Evolutionary conservation across 2,797 vertebrate genomes (phyloP), one percentile per base, ranked within the genome.

Genomic region (Varecia variegata): DNA sequence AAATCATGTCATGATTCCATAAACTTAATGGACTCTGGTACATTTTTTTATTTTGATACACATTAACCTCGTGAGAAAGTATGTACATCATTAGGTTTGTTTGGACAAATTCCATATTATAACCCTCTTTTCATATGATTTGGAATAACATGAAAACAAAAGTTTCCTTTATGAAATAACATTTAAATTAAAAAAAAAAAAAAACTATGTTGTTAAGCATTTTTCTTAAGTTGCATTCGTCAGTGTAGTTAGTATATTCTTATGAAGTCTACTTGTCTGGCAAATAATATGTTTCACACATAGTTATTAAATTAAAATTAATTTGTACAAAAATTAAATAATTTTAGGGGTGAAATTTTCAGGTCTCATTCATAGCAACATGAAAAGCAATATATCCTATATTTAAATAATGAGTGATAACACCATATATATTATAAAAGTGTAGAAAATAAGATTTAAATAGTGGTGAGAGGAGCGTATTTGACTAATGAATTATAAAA

Each of bases 401-500:
- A 73, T 54, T 7, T 35, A 47, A 92, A 60, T 1, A 71, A 35
- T 68, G 3, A 52, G 9, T n/a, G 47, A 23, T n/a, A 40, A 15
- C 1, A 13, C 8, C 7, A 15, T n/a, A 3, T n/a, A 4, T 23
- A 70, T 80, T 73, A 62, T 11, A 32, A 52, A 93, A 82, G 0
- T 58, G 0, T n/a, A 8, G 27, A 87, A 84, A 67, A 40, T 52
- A 79, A 47, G 7, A 56, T 32, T 52, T 14, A 12, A 20, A 20
- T 38, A 79, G 7, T 43, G 1, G 4, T 13, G 1, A 14, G 6
- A 40, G 0, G 3, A 38, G 1, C 32, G 0, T 18, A 79, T 65
- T 50, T 89, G 17, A 74, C 0, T 56, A 40, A 20, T 18, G 56
- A 71, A 93, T 1, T 47, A 68, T 18, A 35, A 32, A 77, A 88